These are phyloP conservation scores for Pterobdella sp. DNA, from an alignment of 2,888 invertebrate species.

Conservation along the genomic window DNA sequence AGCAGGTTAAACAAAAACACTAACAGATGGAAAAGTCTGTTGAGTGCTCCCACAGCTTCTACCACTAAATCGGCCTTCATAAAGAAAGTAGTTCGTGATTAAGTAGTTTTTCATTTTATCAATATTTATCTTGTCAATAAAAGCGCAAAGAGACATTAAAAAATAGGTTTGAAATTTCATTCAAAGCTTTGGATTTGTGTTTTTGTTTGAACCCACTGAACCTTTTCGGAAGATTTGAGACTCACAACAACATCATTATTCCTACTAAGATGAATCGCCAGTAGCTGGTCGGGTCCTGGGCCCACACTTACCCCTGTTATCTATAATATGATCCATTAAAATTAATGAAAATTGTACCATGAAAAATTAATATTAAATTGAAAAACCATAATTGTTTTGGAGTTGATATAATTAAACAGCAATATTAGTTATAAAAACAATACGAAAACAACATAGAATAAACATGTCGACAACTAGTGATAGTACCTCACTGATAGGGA, in stretches of 20 bases:
- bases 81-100: too few relatives aligned
- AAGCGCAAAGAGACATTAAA: background rate
- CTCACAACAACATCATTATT: slow-evolving; percentile 85
- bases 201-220: background rate
- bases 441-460: too few relatives aligned
- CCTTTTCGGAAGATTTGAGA: slow-evolving; percentile 51
- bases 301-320: slow-evolving; percentile 77
- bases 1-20: background rate
- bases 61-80: slow-evolving; percentile 57
- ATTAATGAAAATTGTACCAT: too few relatives aligned
- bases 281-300: slow-evolving; percentile 75
- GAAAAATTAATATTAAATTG: too few relatives aligned
- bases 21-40: slow-evolving; percentile 26
- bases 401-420: too few relatives aligned
- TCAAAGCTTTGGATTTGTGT: background rate
- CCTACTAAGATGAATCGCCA: slow-evolving; percentile 73
- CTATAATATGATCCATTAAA: too few relatives aligned
- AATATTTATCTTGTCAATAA: too few relatives aligned
- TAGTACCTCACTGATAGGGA: slow-evolving; percentile 67
- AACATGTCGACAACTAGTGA: too few relatives aligned
- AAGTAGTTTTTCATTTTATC: too few relatives aligned
- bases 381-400: too few relatives aligned
- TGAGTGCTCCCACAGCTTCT: slow-evolving; percentile 72
- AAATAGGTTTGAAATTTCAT: background rate
- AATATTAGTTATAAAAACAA: too few relatives aligned